Percentiles rank a stretch among this genome's conserved stretches.
Conservation (phyloP, 2,113 vertebrate species). For the Myotis brandtii region DNA sequence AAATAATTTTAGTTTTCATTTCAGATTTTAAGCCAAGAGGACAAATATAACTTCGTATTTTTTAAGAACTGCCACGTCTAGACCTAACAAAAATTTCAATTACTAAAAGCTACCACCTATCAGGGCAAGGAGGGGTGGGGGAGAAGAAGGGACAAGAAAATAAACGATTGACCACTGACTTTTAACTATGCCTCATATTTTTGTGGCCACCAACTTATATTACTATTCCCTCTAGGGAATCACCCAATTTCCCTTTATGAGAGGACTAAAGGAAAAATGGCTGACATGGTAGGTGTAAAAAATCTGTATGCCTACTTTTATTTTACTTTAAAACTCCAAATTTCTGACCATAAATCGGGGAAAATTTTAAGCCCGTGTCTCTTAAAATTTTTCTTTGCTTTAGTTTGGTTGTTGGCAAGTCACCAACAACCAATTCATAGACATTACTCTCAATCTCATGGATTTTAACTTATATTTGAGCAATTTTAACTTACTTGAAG, state of each 20-base stretch:
- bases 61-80: background rate
- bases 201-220: background rate
- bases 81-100: background rate
- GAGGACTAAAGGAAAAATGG: background rate
- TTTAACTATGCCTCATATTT: conserved; percentile 10
- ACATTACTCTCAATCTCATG: background rate
- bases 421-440: background rate
- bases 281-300: background rate
- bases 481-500: conserved; percentile 36
- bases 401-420: conserved; percentile 19
- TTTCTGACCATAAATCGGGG: background rate
- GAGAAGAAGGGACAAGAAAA: background rate
- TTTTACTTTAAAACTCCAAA: background rate
- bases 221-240: background rate
- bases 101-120: background rate
- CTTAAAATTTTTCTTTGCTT: conserved; percentile 45
- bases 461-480: conserved; percentile 20
- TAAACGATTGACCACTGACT: background rate
- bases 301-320: background rate
- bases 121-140: no score
- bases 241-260: background rate
- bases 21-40: conserved; percentile 17
- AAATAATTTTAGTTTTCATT: background rate
- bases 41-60: background rate
- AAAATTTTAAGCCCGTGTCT: background rate